A percentile compares a stretch with the other conserved stretches of the same genome.
phyloP scores from a whole-genome alignment of 2,113 vertebrate species.

The Bambusicola thoracicus region DNA sequence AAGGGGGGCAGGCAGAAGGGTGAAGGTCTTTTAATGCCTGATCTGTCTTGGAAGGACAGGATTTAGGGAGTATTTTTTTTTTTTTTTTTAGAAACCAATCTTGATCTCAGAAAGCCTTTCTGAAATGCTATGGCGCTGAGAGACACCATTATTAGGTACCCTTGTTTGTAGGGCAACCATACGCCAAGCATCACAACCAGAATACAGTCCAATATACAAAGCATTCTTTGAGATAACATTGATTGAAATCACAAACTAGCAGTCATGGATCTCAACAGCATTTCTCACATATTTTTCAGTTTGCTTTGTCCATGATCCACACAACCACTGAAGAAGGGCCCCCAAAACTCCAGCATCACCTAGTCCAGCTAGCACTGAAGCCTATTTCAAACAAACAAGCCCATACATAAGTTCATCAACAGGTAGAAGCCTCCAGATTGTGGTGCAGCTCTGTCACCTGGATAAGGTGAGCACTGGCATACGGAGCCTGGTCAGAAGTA shows the following conservation, averaged over 20 bases:
- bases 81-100: neutral
- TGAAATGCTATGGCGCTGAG: neutral
- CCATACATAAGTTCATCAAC: accelerated
- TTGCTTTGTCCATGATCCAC: neutral
- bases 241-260: neutral
- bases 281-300: neutral
- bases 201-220: neutral
- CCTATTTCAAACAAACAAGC: neutral
- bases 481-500: neutral
- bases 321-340: accelerated
- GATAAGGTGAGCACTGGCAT: neutral
- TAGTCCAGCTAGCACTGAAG: accelerated
- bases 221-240: neutral
- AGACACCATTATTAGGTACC: neutral
- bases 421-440: neutral
- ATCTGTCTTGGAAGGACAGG: neutral
- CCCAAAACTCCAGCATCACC: neutral
- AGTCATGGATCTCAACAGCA: neutral
- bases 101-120: neutral
- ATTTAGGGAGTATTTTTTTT: neutral
- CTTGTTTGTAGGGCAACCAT: neutral
- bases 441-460: neutral
- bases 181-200: neutral
- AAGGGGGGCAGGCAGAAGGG: accelerated
- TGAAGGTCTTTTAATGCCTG: neutral